phyloP scores from a whole-genome alignment of 2,888 invertebrate genomes.

The Eutolmus rufibarbis region DNA sequence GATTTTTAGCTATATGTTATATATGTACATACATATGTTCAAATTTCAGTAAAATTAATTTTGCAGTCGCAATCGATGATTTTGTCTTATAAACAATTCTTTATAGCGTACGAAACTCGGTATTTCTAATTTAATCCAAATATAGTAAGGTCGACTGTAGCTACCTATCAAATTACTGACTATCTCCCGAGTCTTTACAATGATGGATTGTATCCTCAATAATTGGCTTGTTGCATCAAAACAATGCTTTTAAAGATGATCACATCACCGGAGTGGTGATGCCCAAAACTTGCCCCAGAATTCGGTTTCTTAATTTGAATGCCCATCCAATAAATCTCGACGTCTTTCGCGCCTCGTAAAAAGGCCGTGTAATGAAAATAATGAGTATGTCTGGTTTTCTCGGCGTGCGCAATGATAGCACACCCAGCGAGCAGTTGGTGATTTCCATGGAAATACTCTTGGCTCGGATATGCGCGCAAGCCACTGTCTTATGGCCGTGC shows the following conservation, averaged over 20 bases:
- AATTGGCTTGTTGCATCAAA: not conserved
- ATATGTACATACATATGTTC: too few relatives aligned
- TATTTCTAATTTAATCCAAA: too few relatives aligned
- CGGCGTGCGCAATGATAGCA: not conserved
- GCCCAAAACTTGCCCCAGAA: not conserved
- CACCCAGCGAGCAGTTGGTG: not conserved
- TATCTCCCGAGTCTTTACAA: too few relatives aligned
- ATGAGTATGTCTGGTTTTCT: not conserved
- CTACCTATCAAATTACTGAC: too few relatives aligned
- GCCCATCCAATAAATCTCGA: not conserved
- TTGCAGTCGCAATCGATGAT: too few relatives aligned
- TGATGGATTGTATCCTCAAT: not conserved
- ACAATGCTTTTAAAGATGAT: not conserved
- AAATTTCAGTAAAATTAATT: too few relatives aligned
- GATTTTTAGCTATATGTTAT: too few relatives aligned
- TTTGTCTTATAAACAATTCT: too few relatives aligned
- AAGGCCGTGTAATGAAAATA: not conserved
- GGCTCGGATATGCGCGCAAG: slow-evolving; percentile 11
- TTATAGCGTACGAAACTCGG: too few relatives aligned
- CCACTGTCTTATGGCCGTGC: not conserved
- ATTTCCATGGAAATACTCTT: slow-evolving; percentile 1
- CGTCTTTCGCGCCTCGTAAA: not conserved
- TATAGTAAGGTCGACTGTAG: too few relatives aligned
- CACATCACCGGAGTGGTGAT: not conserved
- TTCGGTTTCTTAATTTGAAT: not conserved